Base-by-base conservation (phyloP, 1,140 invertebrate species). In the Chironomus striatipennis region DNA sequence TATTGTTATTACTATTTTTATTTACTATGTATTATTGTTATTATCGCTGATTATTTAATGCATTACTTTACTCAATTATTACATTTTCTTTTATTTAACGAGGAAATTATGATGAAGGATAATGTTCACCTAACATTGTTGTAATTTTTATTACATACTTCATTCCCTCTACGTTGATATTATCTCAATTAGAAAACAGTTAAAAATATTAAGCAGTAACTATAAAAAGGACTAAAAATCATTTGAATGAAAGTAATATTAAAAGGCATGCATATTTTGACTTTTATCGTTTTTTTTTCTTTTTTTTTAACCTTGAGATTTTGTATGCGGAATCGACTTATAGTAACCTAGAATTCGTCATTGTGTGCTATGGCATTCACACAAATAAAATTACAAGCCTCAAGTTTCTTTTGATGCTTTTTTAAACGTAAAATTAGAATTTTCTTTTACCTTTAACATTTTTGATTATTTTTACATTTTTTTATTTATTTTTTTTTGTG, bases 321-420 rank as follows among this genome's bases (percentile, higher is more conserved):
- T 5, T 57, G 12, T n/a, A 57, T 12, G 47, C 47, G 47, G 8
- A 12, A 57, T 57, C 12, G 10, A 57, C 5, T 57, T 5, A 5
- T n/a, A 57, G 47, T 57, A 57, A 57, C 47, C 47, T 57, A 57
- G 47, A 57, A 57, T 57, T 57, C 47, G 12, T 57, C 12, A 57
- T 57, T 57, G 47, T 57, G 47, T 57, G 47, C 47, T 57, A 57
- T n/a, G 47, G 47, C 47, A 57, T 57, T 57, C 47, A 57, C 47
- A n/a, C 47, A 57, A 57, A 34, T 34, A 34, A 34, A 34, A 34
- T 34, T 34, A 34, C 24, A 34, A 34, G 24, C 24, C 24, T 34
- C 24, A 34, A 34, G 24, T 34, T 34, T 34, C 24, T 34, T 34
- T 34, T 34, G 24, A 34, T 34, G 24, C 5, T 34, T 2, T 34